phyloP scores from a whole-genome alignment of 1,140 invertebrate species.

The Pseudobourletiella spinata region DNA sequence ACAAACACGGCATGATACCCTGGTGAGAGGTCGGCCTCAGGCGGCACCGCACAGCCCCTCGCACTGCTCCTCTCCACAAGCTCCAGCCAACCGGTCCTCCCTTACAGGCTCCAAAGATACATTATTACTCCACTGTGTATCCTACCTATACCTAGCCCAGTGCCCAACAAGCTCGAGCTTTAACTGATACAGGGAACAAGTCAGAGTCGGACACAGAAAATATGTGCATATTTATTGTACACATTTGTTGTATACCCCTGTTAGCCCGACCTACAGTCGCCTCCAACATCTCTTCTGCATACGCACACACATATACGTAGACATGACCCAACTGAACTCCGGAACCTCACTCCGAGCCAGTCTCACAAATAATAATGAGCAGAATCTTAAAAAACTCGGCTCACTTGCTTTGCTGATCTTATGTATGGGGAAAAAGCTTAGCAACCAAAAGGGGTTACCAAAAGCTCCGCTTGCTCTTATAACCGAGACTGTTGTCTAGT shows the following conservation, averaged over 20 bases:
- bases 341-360: too few relatives aligned
- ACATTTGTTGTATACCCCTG: neutral
- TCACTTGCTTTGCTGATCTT: too few relatives aligned
- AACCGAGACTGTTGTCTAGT: too few relatives aligned
- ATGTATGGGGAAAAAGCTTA: too few relatives aligned
- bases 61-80: neutral
- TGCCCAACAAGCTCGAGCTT: too few relatives aligned
- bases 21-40: conserved; percentile 27
- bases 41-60: conserved; percentile 6
- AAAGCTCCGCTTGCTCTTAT: too few relatives aligned
- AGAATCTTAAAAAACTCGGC: neutral
- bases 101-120: neutral
- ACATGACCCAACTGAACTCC: conserved; percentile 2
- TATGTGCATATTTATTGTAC: too few relatives aligned
- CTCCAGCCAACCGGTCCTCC: neutral
- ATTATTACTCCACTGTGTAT: too few relatives aligned
- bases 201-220: too few relatives aligned
- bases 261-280: neutral
- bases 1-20: conserved; percentile 27
- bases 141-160: too few relatives aligned
- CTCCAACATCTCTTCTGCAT: neutral
- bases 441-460: too few relatives aligned
- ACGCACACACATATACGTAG: neutral
- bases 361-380: conserved; percentile 10
- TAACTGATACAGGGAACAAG: too few relatives aligned